phyloP scores from a whole-genome alignment of 92 coral and sea anemone genomes.

The Muricea muricata region DNA sequence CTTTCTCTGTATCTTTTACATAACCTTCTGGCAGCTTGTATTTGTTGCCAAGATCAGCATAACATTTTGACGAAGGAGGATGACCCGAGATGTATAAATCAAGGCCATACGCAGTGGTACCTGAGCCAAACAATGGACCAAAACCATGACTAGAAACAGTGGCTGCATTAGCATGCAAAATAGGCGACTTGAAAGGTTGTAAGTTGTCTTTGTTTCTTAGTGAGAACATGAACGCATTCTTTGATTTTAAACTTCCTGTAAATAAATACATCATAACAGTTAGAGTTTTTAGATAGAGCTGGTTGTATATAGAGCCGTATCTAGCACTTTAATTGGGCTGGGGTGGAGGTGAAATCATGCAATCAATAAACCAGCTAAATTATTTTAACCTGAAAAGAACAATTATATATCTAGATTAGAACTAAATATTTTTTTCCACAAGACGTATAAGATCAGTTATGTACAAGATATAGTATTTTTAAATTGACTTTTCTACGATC shows the following conservation, averaged over 20 bases:
- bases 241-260: background rate
- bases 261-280: background rate
- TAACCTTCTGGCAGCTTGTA: background rate
- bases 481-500: no score
- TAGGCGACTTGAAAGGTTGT: background rate
- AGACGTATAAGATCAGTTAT: no score
- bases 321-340: no score
- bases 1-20: background rate
- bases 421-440: no score
- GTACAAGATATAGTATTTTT: no score
- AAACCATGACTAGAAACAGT: background rate
- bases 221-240: background rate
- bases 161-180: background rate
- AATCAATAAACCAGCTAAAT: no score
- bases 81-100: background rate
- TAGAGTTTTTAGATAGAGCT: background rate
- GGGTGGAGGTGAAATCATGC: background rate
- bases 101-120: background rate
- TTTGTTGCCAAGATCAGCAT: background rate
- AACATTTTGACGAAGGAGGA: background rate
- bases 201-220: constrained; percentile 13
- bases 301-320: no score
- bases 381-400: no score
- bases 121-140: background rate
- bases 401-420: no score